Evolutionary conservation across 2,113 vertebrate genomes (phyloP).

Genomic region (Xenopus tropicalis): UCB_Xtro_10.0 CM004451.2:39755001-39755500

Average conservation of each 20-base stretch:
- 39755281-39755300: neutral
- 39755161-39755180: conserved; percentile 28
- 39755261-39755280: neutral
- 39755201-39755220: conserved; percentile 15
- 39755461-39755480: no score
- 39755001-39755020: conserved; percentile 10
- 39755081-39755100: conserved; percentile 26
- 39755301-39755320: no score
- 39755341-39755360: no score
- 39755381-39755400: no score
- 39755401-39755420: no score
- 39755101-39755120: conserved; percentile 13
- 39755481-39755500: no score
- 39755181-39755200: conserved; percentile 14
- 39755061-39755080: conserved; percentile 11
- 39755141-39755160: conserved; percentile 30
- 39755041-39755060: conserved; percentile 14
- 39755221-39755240: conserved; percentile 11
- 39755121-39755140: conserved; percentile 32
- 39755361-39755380: no score
- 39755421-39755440: no score
- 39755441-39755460: no score
- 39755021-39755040: conserved; percentile 25
- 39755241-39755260: neutral
- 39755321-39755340: no score